These are phyloP conservation scores for Epicampocera succincta DNA, from an alignment of 2,888 invertebrate species.

Conservation along the genomic window DNA sequence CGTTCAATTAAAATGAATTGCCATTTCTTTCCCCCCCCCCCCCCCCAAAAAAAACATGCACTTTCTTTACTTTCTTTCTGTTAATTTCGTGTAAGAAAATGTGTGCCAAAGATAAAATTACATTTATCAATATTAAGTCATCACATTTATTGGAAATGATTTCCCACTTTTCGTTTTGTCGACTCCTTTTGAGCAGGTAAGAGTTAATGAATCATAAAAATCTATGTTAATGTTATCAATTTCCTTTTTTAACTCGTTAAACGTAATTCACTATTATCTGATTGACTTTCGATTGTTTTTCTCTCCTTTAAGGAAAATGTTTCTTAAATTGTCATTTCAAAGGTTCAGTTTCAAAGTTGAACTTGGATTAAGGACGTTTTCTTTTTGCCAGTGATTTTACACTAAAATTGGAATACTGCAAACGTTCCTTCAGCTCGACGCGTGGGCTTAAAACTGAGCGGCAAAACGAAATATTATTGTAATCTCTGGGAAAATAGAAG, in stretches of 20 bases:
- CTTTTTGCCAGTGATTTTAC: too few species aligned
- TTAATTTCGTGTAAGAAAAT: neutral
- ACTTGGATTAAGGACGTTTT: neutral
- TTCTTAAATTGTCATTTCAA: neutral
- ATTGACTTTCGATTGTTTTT: constrained; percentile 21
- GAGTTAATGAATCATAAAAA: constrained; percentile 64
- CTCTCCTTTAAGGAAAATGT: neutral
- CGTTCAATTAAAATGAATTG: neutral
- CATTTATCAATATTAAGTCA: neutral
- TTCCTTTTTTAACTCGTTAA: constrained; percentile 55
- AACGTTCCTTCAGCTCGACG: too few species aligned
- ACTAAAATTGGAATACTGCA: too few species aligned
- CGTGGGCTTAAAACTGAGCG: too few species aligned
- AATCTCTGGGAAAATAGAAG: too few species aligned
- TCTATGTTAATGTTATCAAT: constrained; percentile 61
- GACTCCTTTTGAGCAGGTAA: neutral
- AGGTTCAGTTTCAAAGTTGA: constrained; percentile 12
- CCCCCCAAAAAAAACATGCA: neutral
- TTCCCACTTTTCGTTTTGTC: neutral
- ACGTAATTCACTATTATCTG: constrained; percentile 37
- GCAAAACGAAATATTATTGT: too few species aligned
- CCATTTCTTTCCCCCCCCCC: neutral
- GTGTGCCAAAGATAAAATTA: neutral
- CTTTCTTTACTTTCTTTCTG: neutral
- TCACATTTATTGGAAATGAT: constrained; percentile 37